Evolutionary conservation across 2,888 invertebrate species (phyloP), one percentile per base, ranked within the genome.

Genomic region (Cosmorhoe ocellata): DNA sequence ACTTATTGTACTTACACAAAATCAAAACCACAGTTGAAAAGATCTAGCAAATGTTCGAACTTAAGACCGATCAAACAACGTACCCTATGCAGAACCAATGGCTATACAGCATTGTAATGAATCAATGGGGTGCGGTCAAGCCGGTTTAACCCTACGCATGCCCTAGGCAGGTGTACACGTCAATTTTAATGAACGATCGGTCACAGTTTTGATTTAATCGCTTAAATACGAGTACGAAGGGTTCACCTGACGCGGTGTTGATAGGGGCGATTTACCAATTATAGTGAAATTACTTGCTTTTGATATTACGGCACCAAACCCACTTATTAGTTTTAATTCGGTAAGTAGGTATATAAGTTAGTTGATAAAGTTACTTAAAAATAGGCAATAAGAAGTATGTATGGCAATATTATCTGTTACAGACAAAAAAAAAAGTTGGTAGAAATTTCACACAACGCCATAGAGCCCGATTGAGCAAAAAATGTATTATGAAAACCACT

Each of bases 171-270:
- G 75, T 74, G 74, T 57, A 28, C 55, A 56, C 68, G 76, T 74
- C 77, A 71, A 68, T 74, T 74, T 70, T 74, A 72, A 76, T 76
- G 69, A 74, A 67, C 51, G 51, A 62, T 58, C 63, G 62, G 62
- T 49, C 58, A 44, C 44, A 52, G 51, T 58, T 60, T 53, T 58
- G 62, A 58, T 65, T 65, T 61, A 62, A 64, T 64, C 58, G 56
- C 54, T 54, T 51, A 51, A 24, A 24, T n/a, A n/a, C n/a, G n/a
- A n/a, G 6, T 24, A 28, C 42, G 11, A n/a, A 14, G 32, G 32
- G 26, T 9, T 41, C 13, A 36, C 34, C 18, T 36, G 33, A 34
- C 36, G 11, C 28, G 31, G 38, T n/a, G 46, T 33, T 39, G 24
- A 24, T 12, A 41, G 34, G 47, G 41, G 28, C 7, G 7, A 24